Conservation (phyloP, 2,797 vertebrate species). For the Triplophysa bombifrons region DNA sequence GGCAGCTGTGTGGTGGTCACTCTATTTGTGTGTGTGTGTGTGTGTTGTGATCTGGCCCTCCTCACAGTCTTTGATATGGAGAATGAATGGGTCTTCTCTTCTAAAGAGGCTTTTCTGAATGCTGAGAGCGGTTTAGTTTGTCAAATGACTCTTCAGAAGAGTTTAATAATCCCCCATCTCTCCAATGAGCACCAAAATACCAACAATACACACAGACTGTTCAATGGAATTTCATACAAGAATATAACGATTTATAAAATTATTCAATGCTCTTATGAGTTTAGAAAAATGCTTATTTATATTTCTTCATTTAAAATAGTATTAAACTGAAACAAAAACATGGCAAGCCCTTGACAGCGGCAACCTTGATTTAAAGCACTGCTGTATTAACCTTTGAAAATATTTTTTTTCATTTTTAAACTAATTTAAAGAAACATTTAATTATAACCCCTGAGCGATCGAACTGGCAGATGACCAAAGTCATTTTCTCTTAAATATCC, state of each 20-base stretch:
- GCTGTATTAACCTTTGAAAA: too few relatives aligned
- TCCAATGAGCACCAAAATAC: neutral
- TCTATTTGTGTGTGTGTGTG: neutral
- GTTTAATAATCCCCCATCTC: constrained; percentile 29
- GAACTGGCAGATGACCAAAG: neutral
- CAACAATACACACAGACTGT: constrained; percentile 13
- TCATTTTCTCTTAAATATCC: neutral
- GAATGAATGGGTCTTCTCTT: constrained; percentile 19
- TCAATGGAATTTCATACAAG: too few relatives aligned
- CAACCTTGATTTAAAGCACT: too few relatives aligned
- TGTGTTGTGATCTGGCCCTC: neutral
- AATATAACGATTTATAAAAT: too few relatives aligned
- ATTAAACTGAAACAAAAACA: too few relatives aligned
- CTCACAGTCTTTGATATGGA: constrained; percentile 12
- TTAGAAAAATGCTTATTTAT: too few relatives aligned
- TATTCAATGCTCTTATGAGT: too few relatives aligned
- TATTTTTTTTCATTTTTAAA: too few relatives aligned
- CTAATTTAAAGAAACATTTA: neutral
- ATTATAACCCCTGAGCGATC: neutral
- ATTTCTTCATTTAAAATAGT: too few relatives aligned
- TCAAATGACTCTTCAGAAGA: constrained; percentile 35
- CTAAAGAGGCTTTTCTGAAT: constrained; percentile 41
- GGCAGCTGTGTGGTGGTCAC: constrained; percentile 57
- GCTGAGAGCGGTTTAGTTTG: constrained; percentile 40
- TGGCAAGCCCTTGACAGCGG: too few relatives aligned